Percentiles rank a stretch among this genome's conserved stretches.
Evolutionary conservation across 2,113 vertebrate species (phyloP).

Genomic region (Mirza zaza): DNA sequence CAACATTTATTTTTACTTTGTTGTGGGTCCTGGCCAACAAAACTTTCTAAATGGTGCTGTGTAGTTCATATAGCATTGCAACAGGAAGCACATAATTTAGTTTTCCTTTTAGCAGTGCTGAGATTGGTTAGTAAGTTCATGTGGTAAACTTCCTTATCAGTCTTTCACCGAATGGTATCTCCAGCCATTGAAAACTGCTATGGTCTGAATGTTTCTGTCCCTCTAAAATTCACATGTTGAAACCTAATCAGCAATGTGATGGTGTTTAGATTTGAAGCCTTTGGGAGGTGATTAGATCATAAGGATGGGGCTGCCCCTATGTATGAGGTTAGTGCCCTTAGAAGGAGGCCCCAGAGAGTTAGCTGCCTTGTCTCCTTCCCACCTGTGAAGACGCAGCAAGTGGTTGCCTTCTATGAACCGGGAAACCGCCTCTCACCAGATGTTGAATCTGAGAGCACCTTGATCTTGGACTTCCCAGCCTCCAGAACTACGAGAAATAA

Average conservation of each 20-base stretch:
- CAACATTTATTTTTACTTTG: background rate
- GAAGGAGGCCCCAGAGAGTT: background rate
- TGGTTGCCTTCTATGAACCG: background rate
- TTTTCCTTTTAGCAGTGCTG: background rate
- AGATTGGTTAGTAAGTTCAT: background rate
- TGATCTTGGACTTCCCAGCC: background rate
- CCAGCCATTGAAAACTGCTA: background rate
- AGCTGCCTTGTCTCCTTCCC: background rate
- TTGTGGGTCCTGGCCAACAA: background rate
- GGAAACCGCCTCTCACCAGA: too few relatives aligned
- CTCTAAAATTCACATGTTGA: background rate
- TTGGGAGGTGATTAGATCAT: background rate
- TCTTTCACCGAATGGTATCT: background rate
- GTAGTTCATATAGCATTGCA: background rate
- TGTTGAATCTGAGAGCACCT: background rate
- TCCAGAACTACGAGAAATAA: background rate
- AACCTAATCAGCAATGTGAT: background rate
- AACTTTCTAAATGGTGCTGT: background rate
- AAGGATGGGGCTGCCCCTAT: background rate
- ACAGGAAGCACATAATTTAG: background rate
- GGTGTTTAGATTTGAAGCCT: background rate
- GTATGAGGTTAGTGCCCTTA: background rate
- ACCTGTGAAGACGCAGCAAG: background rate
- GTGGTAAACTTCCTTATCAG: background rate
- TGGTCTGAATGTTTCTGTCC: background rate